phyloP scores from a whole-genome alignment of 2,888 invertebrate species.

The Piscicola geometra region DNA sequence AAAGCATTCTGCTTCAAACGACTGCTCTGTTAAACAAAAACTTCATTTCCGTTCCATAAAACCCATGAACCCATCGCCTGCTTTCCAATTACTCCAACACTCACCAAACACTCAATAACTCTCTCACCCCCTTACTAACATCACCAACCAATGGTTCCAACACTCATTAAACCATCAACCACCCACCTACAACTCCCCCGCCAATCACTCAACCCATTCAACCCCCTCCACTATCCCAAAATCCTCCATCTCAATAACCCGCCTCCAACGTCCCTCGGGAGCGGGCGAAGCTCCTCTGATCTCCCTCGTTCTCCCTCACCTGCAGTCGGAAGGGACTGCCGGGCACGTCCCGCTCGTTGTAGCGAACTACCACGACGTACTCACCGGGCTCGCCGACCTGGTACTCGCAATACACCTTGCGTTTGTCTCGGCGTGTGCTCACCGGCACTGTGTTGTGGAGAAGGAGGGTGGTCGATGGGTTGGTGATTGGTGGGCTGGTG shows the following conservation, averaged over 20 bases:
- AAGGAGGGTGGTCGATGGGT: no score
- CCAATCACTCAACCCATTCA: background rate
- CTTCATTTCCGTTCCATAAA: background rate
- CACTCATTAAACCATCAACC: no score
- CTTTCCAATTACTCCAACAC: background rate
- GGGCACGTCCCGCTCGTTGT: constrained; percentile 96
- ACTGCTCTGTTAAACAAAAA: no score
- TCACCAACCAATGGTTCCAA: no score
- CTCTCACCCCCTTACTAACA: no score
- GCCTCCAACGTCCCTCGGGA: background rate
- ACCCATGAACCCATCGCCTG: no score
- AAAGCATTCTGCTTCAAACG: background rate
- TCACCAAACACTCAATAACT: background rate
- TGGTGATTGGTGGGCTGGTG: no score
- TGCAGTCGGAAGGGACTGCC: constrained; percentile 97
- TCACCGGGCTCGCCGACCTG: constrained; percentile 98
- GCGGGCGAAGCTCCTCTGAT: constrained; percentile 59
- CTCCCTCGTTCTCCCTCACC: constrained; percentile 98
- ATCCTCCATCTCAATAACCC: background rate
- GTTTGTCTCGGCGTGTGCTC: constrained; percentile 77
- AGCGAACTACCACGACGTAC: constrained; percentile 84
- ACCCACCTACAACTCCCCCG: background rate
- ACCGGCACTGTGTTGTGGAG: no score
- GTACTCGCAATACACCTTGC: constrained; percentile 94
- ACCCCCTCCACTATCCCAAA: background rate